Evolutionary conservation across 2,797 vertebrate genomes (phyloP).

Genomic region (Takifugu ocellatus): DNA sequence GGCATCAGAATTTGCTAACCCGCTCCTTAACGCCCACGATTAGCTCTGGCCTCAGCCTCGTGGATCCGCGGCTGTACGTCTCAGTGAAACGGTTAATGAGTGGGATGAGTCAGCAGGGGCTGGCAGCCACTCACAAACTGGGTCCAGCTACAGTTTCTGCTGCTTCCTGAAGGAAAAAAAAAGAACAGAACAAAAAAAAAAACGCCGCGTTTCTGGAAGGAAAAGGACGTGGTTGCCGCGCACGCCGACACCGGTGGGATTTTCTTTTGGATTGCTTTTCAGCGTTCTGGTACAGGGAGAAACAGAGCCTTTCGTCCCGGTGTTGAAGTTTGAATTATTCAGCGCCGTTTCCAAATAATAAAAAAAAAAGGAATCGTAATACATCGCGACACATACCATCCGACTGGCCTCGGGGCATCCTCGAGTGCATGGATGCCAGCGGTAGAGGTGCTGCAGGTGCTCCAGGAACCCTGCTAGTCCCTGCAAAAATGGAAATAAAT

Average conservation of each 20-base stretch:
- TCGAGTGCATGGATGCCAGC: too few relatives aligned
- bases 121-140: constrained; percentile 35
- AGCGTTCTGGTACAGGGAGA: neutral
- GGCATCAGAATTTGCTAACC: constrained; percentile 30
- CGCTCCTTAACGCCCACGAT: constrained; percentile 43
- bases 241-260: neutral
- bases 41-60: constrained; percentile 37
- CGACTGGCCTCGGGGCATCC: neutral
- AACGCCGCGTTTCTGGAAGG: neutral
- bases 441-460: too few relatives aligned
- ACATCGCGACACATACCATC: neutral
- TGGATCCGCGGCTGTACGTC: constrained; percentile 30
- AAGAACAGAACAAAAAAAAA: neutral
- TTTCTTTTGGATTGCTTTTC: constrained; percentile 2
- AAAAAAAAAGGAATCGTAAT: neutral
- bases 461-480: too few relatives aligned
- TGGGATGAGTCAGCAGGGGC: constrained; percentile 44
- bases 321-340: neutral
- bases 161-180: constrained; percentile 6
- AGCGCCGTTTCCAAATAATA: neutral
- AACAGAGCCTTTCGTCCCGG: neutral
- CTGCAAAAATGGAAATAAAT: too few relatives aligned
- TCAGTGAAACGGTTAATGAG: constrained; percentile 43
- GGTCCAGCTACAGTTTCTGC: constrained; percentile 18
- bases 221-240: neutral